A percentile compares a stretch with the other conserved stretches of the same genome.
Conservation (phyloP, 1,140 invertebrate species). For the Drosophila hydei region DNA sequence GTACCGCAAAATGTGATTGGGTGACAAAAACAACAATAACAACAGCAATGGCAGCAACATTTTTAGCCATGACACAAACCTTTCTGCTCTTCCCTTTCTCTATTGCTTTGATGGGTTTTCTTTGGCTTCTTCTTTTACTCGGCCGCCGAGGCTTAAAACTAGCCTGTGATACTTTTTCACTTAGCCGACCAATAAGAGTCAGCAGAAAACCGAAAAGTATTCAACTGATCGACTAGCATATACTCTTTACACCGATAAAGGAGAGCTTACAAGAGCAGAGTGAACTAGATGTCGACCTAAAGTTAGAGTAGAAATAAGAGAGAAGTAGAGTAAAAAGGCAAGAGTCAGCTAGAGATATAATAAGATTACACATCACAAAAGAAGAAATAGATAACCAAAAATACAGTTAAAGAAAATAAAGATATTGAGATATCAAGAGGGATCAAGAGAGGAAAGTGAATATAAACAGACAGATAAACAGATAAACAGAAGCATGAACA, state of each 20-base stretch:
- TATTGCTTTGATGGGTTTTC: constrained; percentile 56
- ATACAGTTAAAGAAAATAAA: too few species aligned
- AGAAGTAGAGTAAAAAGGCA: too few species aligned
- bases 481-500: too few species aligned
- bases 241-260: too few species aligned
- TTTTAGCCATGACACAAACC: constrained; percentile 39
- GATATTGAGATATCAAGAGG: too few species aligned
- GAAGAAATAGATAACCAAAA: not conserved
- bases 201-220: constrained; percentile 16
- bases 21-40: not conserved
- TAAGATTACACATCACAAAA: too few species aligned
- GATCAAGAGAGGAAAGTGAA: too few species aligned
- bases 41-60: not conserved
- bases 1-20: constrained; percentile 3
- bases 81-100: constrained; percentile 10
- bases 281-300: too few species aligned
- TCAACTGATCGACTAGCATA: constrained; percentile 2
- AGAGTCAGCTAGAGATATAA: too few species aligned
- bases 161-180: constrained; percentile 50
- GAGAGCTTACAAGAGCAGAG: too few species aligned
- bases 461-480: too few species aligned
- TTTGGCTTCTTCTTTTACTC: constrained; percentile 55
- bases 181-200: constrained; percentile 13
- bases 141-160: constrained; percentile 35
- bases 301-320: too few species aligned